phyloP scores from a whole-genome alignment of 2,797 vertebrate species.

The Garrulus glandarius region DNA sequence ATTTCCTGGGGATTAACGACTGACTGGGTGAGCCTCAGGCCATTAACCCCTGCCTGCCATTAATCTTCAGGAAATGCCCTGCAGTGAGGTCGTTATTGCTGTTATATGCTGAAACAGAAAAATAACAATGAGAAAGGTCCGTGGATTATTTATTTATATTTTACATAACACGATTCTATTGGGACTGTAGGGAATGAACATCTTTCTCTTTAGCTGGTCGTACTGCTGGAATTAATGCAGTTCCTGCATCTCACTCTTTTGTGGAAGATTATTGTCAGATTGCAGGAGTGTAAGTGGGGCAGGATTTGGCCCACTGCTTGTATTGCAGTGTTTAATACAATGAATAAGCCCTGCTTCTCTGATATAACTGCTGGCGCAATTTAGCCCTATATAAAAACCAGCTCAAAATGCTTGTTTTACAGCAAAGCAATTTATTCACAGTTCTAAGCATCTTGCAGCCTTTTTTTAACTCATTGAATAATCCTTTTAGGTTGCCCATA shows the following conservation, averaged over 20 bases:
- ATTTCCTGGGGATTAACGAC: constrained; percentile 65
- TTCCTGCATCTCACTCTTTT: constrained; percentile 40
- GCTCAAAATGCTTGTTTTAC: constrained; percentile 57
- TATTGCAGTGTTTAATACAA: not conserved
- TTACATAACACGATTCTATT: constrained; percentile 41
- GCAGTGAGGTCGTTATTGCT: constrained; percentile 66
- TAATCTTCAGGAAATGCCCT: constrained; percentile 71
- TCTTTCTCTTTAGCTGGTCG: constrained; percentile 60
- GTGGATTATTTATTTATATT: constrained; percentile 57
- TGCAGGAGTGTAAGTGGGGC: not conserved
- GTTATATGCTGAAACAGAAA: constrained; percentile 63
- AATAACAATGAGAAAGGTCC: constrained; percentile 10
- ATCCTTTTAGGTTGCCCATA: constrained; percentile 68
- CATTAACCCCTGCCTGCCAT: constrained; percentile 67
- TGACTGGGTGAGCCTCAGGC: constrained; percentile 61
- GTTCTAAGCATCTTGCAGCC: constrained; percentile 52
- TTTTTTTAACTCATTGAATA: constrained; percentile 65
- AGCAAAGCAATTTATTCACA: constrained; percentile 65
- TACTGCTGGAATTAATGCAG: constrained; percentile 58
- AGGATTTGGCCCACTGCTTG: constrained; percentile 36
- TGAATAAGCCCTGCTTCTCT: not conserved
- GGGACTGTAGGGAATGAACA: constrained; percentile 28
- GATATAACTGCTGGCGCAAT: constrained; percentile 22
- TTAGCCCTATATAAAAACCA: constrained; percentile 10
- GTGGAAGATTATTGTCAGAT: not conserved